Percentiles rank a stretch among this genome's conserved stretches.
phyloP scores from a whole-genome alignment of 2,797 vertebrate species.

The Myiothlypis chrysogaster region DNA sequence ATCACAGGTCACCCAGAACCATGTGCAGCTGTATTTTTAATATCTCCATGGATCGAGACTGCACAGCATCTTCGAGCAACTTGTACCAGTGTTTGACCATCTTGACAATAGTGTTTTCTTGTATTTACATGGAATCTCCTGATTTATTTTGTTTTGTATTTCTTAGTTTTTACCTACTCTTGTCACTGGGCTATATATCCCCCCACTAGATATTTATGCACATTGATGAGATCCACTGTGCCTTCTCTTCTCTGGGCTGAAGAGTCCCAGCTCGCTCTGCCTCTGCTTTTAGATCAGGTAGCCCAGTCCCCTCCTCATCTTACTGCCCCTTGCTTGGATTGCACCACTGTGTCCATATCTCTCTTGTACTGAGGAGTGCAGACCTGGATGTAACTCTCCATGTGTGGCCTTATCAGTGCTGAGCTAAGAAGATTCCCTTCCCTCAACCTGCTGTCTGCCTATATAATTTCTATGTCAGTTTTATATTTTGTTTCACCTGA shows the following conservation, averaged over 20 bases:
- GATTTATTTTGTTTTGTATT: neutral
- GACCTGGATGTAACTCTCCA: neutral
- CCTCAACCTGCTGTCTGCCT: neutral
- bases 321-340: neutral
- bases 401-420: neutral
- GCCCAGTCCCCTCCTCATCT: neutral
- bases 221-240: neutral
- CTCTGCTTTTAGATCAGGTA: neutral
- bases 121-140: neutral
- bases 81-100: neutral
- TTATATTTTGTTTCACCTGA: neutral
- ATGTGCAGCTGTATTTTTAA: neutral
- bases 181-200: neutral
- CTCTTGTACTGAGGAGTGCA: neutral
- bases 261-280: neutral
- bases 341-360: rapidly evolving
- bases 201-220: neutral
- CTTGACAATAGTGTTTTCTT: neutral
- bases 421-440: neutral
- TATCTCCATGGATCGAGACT: neutral
- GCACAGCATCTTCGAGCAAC: neutral
- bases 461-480: neutral
- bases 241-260: neutral
- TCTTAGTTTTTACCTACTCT: neutral
- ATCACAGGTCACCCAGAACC: rapidly evolving